phyloP scores from a whole-genome alignment of 2,888 invertebrate species.

The Torymus auratus region DNA sequence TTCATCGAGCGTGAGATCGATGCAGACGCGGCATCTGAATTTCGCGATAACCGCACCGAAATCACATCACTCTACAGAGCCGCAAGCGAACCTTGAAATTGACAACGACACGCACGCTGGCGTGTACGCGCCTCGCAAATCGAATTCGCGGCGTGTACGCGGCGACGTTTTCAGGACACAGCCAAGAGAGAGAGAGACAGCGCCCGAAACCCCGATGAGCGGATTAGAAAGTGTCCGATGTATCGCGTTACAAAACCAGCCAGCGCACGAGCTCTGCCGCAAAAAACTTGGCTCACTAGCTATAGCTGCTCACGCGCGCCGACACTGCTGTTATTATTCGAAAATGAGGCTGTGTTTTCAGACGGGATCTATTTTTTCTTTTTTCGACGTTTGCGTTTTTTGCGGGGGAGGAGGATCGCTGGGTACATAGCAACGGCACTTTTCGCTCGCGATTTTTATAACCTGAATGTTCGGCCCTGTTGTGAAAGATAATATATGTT shows the following conservation, averaged over 20 bases:
- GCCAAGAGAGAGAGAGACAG: neutral
- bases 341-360: neutral
- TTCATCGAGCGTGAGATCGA: too few relatives aligned
- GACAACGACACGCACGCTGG: conserved; percentile 30
- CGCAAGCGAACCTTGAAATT: conserved; percentile 41
- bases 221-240: conserved; percentile 46
- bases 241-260: conserved; percentile 16
- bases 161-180: conserved; percentile 3
- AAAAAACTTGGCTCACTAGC: neutral
- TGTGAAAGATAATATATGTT: too few relatives aligned
- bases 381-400: too few relatives aligned
- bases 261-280: neutral
- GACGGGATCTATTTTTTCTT: neutral
- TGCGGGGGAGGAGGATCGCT: too few relatives aligned
- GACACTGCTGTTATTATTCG: neutral
- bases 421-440: too few relatives aligned
- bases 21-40: too few relatives aligned
- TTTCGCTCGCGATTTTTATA: neutral
- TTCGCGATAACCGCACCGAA: neutral
- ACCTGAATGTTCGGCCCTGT: too few relatives aligned
- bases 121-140: neutral
- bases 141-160: neutral
- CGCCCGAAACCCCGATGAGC: neutral
- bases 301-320: too few relatives aligned
- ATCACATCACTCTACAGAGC: conserved; percentile 5